phyloP scores from a whole-genome alignment of 2,113 vertebrate species.

The Brienomyrus brachyistius region DNA sequence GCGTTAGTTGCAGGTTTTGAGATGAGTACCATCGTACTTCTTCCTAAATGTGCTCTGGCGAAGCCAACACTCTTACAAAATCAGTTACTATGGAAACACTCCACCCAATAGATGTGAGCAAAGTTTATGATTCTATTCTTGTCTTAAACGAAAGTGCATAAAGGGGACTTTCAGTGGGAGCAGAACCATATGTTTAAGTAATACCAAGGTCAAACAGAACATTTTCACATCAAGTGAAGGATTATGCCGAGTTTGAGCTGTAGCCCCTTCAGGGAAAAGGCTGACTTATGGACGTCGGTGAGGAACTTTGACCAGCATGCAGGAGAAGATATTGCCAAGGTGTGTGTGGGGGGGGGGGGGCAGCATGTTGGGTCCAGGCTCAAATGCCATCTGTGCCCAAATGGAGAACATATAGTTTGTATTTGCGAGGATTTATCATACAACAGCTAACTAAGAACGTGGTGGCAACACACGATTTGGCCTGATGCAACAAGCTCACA shows the following conservation, averaged over 20 bases:
- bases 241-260: neutral
- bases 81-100: slow-evolving; percentile 37
- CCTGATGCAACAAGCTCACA: neutral
- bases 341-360: neutral
- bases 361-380: neutral
- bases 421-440: neutral
- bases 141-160: neutral
- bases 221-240: neutral
- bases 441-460: neutral
- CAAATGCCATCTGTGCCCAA: neutral
- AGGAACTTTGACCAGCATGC: neutral
- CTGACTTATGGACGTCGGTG: neutral
- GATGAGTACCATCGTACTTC: neutral
- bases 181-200: neutral
- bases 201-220: neutral
- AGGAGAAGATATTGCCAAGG: neutral
- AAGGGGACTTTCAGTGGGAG: neutral
- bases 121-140: slow-evolving; percentile 10
- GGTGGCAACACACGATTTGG: neutral
- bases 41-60: neutral
- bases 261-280: neutral
- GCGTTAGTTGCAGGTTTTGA: neutral
- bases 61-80: slow-evolving; percentile 15
- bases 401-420: neutral
- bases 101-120: slow-evolving; percentile 14